Conservation (phyloP, 2,888 invertebrate genomes). For the Amiota communis region DNA sequence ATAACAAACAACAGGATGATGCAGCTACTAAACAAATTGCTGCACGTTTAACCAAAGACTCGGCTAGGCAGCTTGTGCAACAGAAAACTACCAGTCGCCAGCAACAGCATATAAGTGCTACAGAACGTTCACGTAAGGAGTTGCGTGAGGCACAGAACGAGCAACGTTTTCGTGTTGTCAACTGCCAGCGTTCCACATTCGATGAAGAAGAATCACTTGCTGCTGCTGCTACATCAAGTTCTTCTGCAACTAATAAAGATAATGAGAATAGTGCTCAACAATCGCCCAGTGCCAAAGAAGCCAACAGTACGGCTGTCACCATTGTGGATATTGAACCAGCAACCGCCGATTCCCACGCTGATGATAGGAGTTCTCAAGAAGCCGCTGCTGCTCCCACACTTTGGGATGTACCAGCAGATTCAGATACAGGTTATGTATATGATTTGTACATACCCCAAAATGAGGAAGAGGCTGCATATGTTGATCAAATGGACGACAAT, state of each 20-base stretch:
- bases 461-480: slow-evolving; percentile 73
- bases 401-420: slow-evolving; percentile 56
- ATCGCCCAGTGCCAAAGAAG: slow-evolving; percentile 29
- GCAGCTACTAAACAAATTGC: slow-evolving; percentile 71
- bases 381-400: not conserved
- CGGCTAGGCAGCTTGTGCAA: slow-evolving; percentile 73
- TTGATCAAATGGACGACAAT: slow-evolving; percentile 71
- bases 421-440: slow-evolving; percentile 76
- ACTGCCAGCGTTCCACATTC: slow-evolving; percentile 74
- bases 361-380: too few relatives aligned
- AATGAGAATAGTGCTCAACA: slow-evolving; percentile 55
- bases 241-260: not conserved
- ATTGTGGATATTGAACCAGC: slow-evolving; percentile 77
- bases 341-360: slow-evolving; percentile 27
- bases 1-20: slow-evolving; percentile 73
- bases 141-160: slow-evolving; percentile 74
- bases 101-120: slow-evolving; percentile 70
- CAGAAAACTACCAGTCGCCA: slow-evolving; percentile 71
- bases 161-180: slow-evolving; percentile 77
- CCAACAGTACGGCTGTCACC: slow-evolving; percentile 67
- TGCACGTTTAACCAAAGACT: slow-evolving; percentile 74
- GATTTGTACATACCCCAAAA: slow-evolving; percentile 78
- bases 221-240: not conserved
- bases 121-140: slow-evolving; percentile 73
- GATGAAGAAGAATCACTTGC: slow-evolving; percentile 29